Base-by-base conservation (phyloP, 2,797 vertebrate genomes). In the Simalia tracyae region DNA sequence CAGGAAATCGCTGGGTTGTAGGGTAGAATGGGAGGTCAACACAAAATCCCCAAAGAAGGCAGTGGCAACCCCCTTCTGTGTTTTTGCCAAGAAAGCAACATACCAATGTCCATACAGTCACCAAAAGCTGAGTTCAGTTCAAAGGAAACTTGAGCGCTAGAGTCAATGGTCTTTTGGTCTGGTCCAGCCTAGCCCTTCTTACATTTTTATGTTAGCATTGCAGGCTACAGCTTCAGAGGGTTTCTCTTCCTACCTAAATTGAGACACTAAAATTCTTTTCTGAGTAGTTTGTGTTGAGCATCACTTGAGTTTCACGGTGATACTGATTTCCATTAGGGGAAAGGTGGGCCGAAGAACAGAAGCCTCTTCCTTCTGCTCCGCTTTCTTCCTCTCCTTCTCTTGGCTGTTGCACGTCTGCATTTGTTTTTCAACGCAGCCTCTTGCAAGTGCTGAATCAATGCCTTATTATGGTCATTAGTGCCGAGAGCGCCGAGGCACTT, bases 261-360 rank as follows among this genome's bases (percentile, higher is more conserved):
- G 72, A 76, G 36, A 42, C 15, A 26, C 63, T 28, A 57, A 54
- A 56, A 64, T 31, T 12, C n/a, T 9, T 31, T 64, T 19, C 42
- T 6, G 26, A 63, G 42, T 54, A 19, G 28, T 76, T 76, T 81
- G 22, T 8, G 59, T 54, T 50, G 36, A 31, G 46, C 8, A 28
- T 24, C 36, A 22, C 17, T 14, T 22, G 61, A 9, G 24, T 59
- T 86, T 86, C 84, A 59, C 10, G 15, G 42, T 4, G 2, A 26
- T 11, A n/a, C 28, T 7, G 11, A 1, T 6, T 36, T 26, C 2
- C 0, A 2, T 0, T 63, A 50, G 24, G 12, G 11, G 46, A n/a
- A 1, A 76, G 8, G 60, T 0, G 1, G 26, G 1, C 24, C 26
- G 14, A 61, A 87, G 88, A 92, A 84, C 28, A 31, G 0, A 0